Percentiles rank a stretch among this genome's conserved stretches.
These are phyloP conservation scores for Hoplodrina ambigua DNA, from an alignment of 2,888 invertebrate species.

Conservation along the genomic window DNA sequence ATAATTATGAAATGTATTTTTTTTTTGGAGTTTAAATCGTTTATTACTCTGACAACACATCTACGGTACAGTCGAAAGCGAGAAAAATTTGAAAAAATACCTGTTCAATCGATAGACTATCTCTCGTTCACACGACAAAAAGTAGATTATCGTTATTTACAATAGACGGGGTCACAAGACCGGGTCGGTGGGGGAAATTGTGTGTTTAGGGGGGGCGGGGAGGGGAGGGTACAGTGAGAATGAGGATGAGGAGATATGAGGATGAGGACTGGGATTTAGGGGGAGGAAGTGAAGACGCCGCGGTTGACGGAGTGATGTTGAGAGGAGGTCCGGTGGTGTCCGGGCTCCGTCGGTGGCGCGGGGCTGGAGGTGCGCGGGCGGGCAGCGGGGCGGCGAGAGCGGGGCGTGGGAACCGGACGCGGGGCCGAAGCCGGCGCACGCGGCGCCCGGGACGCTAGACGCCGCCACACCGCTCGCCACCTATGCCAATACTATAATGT, in stretches of 20 bases:
- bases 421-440: conserved; percentile 67
- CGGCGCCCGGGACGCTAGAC: conserved; percentile 73
- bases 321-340: conserved; percentile 70
- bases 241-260: conserved; percentile 63
- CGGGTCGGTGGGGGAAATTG: conserved; percentile 66
- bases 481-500: conserved; percentile 64
- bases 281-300: conserved; percentile 75
- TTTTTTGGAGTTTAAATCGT: conserved; percentile 87
- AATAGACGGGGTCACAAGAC: conserved; percentile 81
- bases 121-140: conserved; percentile 90
- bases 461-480: conserved; percentile 90
- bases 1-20: conserved; percentile 87
- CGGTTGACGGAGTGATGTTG: conserved; percentile 80
- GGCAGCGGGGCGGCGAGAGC: conserved; percentile 64
- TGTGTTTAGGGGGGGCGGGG: conserved; percentile 25
- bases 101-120: conserved; percentile 89
- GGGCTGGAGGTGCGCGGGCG: conserved; percentile 64
- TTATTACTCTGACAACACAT: conserved; percentile 90
- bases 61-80: conserved; percentile 90
- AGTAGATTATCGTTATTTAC: conserved; percentile 89
- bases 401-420: conserved; percentile 45
- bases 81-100: conserved; percentile 90
- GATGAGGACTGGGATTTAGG: conserved; percentile 48
- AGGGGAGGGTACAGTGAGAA: conserved; percentile 60
- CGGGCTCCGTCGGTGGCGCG: conserved; percentile 65